These are phyloP conservation scores for Andrena hattorfiana DNA, from an alignment of 2,888 invertebrate species.

Conservation along the genomic window DNA sequence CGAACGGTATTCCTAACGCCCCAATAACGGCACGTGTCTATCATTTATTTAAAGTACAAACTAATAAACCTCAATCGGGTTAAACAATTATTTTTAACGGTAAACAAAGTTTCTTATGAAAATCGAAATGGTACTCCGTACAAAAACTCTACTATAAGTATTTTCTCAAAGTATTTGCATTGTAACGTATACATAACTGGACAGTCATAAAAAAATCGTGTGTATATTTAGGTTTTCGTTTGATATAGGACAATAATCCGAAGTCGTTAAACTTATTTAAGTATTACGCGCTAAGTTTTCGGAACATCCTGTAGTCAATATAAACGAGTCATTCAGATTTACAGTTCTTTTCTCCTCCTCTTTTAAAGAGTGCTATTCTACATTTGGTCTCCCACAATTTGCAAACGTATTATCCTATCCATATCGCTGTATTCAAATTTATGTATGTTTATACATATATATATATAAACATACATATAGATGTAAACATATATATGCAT, in stretches of 20 bases:
- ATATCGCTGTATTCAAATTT: slow-evolving; percentile 58
- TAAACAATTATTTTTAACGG: background rate
- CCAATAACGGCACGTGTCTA: background rate
- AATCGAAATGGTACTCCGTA: background rate
- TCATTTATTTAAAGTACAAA: slow-evolving; percentile 17
- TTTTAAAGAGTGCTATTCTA: slow-evolving; percentile 64
- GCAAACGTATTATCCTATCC: slow-evolving; percentile 63
- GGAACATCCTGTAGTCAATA: slow-evolving; percentile 21
- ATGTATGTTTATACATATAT: slow-evolving; percentile 42
- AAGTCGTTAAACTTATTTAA: slow-evolving; percentile 19
- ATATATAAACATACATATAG: slow-evolving; percentile 35
- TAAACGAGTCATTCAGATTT: slow-evolving; percentile 58
- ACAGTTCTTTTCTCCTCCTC: slow-evolving; percentile 51
- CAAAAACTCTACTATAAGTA: background rate
- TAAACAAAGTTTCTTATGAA: background rate
- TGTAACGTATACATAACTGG: background rate
- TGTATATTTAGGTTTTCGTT: slow-evolving; percentile 42
- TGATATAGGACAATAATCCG: slow-evolving; percentile 37
- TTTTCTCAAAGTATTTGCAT: slow-evolving; percentile 19
- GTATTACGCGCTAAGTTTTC: slow-evolving; percentile 23
- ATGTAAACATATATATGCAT: slow-evolving; percentile 47
- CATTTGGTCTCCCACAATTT: slow-evolving; percentile 67
- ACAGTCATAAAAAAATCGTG: slow-evolving; percentile 45
- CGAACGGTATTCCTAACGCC: background rate
- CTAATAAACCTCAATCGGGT: background rate